phyloP scores from a whole-genome alignment of 2,888 invertebrate genomes.

The Amphipyra tragopoginis region DNA sequence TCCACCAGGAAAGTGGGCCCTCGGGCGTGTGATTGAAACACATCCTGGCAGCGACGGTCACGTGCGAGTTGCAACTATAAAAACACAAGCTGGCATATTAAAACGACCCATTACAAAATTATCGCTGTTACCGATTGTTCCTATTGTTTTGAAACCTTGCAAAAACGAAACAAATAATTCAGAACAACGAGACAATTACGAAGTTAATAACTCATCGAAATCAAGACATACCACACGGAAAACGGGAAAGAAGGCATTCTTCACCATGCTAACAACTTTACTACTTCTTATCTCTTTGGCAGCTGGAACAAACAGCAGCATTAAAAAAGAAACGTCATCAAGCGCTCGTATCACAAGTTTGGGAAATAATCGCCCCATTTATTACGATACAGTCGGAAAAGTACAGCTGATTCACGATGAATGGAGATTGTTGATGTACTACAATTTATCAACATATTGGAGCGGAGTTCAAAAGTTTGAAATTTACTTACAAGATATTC shows the following conservation, averaged over 20 bases:
- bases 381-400: conserved; percentile 22
- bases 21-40: conserved; percentile 5
- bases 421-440: conserved; percentile 19
- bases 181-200: background rate
- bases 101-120: conserved; percentile 16
- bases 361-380: conserved; percentile 16
- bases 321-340: background rate
- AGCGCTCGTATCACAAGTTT: conserved; percentile 14
- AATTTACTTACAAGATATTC: conserved; percentile 2
- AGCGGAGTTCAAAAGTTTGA: conserved; percentile 4
- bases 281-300: background rate
- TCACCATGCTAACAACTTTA: background rate
- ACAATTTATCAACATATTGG: conserved; percentile 19
- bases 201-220: background rate
- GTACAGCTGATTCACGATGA: conserved; percentile 21
- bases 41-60: conserved; percentile 10
- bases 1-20: conserved; percentile 3
- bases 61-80: conserved; percentile 11
- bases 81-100: conserved; percentile 9
- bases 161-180: background rate
- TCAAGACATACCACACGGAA: background rate
- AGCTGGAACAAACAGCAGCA: background rate
- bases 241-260: conserved; percentile 2
- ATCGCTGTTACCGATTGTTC: conserved; percentile 4
- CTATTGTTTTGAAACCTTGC: background rate